Percentiles rank a stretch among this genome's conserved stretches.
Evolutionary conservation across 2,888 invertebrate species (phyloP).

Genomic region (Cryptus viduatorius): DNA sequence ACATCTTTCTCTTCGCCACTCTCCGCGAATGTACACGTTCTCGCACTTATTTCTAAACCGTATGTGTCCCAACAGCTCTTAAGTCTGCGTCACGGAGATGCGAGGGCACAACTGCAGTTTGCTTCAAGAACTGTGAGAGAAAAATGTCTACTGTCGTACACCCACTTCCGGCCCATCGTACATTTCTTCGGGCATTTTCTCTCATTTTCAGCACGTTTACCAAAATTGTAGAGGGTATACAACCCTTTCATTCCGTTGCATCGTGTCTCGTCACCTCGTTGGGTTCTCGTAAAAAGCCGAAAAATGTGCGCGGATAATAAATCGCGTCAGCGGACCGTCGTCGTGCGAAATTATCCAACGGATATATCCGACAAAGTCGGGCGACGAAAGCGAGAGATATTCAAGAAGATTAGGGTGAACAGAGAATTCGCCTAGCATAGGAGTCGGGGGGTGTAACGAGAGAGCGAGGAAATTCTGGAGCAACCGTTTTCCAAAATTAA

Average conservation of each 20-base stretch:
- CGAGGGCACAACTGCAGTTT: neutral
- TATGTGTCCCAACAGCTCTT: slow-evolving; percentile 2
- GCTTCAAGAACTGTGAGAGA: slow-evolving; percentile 9
- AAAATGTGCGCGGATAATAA: slow-evolving; percentile 48
- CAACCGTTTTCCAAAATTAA: slow-evolving; percentile 54
- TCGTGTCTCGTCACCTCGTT: neutral
- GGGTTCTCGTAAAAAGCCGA: neutral
- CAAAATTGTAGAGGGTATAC: slow-evolving; percentile 29
- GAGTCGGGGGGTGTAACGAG: slow-evolving; percentile 20
- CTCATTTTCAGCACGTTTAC: slow-evolving; percentile 20
- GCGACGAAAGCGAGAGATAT: slow-evolving; percentile 19
- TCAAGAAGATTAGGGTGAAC: slow-evolving; percentile 35
- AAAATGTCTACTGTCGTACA: slow-evolving; percentile 36
- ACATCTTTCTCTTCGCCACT: neutral
- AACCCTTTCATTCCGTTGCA: neutral
- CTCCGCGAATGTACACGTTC: slow-evolving; percentile 7
- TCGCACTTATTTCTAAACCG: slow-evolving; percentile 43
- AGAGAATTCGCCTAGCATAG: neutral
- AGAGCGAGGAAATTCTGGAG: slow-evolving; percentile 37
- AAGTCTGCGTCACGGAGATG: neutral
- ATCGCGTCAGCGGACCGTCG: neutral
- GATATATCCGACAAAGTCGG: slow-evolving; percentile 20
- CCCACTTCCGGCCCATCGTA: neutral
- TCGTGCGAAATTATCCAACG: slow-evolving; percentile 48
- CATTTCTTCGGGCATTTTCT: neutral